Conservation (phyloP, 2,113 vertebrate genomes). For the Bucco capensis region DNA sequence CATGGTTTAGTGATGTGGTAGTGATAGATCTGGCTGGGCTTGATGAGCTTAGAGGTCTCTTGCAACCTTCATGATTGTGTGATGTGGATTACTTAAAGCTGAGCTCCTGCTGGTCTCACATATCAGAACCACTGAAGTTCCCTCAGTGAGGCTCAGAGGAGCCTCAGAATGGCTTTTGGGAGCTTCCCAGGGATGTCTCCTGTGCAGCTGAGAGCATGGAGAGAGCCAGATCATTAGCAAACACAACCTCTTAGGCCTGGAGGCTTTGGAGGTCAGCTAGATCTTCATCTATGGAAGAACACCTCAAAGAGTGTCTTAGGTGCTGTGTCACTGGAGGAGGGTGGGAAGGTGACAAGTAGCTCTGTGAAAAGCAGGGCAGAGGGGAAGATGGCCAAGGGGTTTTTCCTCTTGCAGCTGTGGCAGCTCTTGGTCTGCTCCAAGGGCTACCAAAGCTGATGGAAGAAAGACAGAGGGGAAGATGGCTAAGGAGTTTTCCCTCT, state of each 20-base stretch:
- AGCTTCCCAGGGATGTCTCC: neutral
- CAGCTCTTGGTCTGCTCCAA: too few species aligned
- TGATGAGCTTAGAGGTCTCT: too few species aligned
- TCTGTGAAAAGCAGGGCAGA: neutral
- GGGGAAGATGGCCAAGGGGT: neutral
- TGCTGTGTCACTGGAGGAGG: neutral
- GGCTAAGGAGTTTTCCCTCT: too few species aligned
- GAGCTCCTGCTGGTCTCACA: neutral
- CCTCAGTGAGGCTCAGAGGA: neutral
- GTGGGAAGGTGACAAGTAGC: neutral
- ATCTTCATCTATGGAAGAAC: neutral
- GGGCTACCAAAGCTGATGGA: too few species aligned
- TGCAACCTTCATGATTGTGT: too few species aligned
- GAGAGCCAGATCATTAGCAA: fast-evolving
- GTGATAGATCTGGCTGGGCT: too few species aligned
- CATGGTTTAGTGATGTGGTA: too few species aligned
- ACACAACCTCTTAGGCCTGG: neutral
- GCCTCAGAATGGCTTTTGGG: fast-evolving
- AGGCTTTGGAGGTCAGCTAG: neutral
- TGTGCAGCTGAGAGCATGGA: neutral
- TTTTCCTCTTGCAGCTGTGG: too few species aligned
- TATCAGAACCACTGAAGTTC: neutral
- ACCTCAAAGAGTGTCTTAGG: neutral
- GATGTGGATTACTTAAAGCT: neutral
- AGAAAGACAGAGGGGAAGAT: too few species aligned